Evolutionary conservation across 1,140 invertebrate genomes (phyloP).

Genomic region (Zeugodacus cucurbitae): DNA sequence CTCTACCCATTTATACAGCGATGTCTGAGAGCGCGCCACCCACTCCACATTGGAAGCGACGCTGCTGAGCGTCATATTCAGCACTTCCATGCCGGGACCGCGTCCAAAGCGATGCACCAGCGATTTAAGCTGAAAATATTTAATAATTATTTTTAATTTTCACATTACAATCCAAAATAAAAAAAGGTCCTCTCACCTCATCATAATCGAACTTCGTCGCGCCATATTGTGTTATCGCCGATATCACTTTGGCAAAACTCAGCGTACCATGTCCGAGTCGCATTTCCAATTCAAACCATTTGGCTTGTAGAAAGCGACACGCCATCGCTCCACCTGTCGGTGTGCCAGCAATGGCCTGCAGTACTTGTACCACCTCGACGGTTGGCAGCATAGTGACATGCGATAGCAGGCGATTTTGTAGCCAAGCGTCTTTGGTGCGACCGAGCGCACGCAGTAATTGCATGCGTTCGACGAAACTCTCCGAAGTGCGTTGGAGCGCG

Average conservation of each 20-base stretch:
- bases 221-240: constrained; percentile 76
- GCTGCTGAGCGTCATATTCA: constrained; percentile 64
- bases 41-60: constrained; percentile 65
- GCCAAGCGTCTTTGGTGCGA: constrained; percentile 76
- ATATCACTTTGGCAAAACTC: constrained; percentile 76
- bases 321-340: constrained; percentile 76
- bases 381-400: constrained; percentile 74
- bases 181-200: constrained; percentile 68
- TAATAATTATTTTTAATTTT: not conserved
- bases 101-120: constrained; percentile 64
- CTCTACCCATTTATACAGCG: constrained; percentile 65
- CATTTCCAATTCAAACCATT: constrained; percentile 75
- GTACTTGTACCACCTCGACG: constrained; percentile 76
- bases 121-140: constrained; percentile 55
- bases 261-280: constrained; percentile 76
- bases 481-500: constrained; percentile 67
- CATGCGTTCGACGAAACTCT: constrained; percentile 75
- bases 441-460: constrained; percentile 76
- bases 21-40: constrained; percentile 62
- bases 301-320: constrained; percentile 79
- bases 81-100: constrained; percentile 62
- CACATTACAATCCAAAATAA: not conserved
- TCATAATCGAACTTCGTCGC: constrained; percentile 77
- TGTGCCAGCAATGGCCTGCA: constrained; percentile 76
- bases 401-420: constrained; percentile 77